Conservation (phyloP, 2,797 vertebrate species). For the Myripristis murdjan region DNA sequence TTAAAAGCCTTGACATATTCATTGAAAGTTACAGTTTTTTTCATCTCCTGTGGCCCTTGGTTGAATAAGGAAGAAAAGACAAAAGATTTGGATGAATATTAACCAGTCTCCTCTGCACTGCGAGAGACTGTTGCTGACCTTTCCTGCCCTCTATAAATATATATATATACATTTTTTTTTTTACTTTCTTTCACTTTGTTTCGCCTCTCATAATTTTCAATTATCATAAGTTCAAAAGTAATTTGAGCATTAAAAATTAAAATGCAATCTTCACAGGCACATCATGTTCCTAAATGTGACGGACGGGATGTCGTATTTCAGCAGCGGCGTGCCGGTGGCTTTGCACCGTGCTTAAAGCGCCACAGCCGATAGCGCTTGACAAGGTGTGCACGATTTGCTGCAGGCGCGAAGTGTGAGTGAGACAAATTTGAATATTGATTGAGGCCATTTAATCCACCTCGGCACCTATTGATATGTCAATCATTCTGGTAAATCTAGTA, state of each 20-base stretch:
- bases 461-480: conserved; percentile 75
- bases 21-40: conserved; percentile 68
- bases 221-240: conserved; percentile 25
- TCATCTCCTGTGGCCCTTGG: conserved; percentile 60
- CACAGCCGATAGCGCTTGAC: conserved; percentile 54
- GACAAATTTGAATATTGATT: conserved; percentile 79
- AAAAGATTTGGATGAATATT: conserved; percentile 68
- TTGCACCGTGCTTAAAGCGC: conserved; percentile 33
- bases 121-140: conserved; percentile 47
- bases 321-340: background rate
- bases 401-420: conserved; percentile 48
- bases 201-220: conserved; percentile 32
- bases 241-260: conserved; percentile 18
- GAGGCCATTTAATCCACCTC: conserved; percentile 71
- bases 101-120: conserved; percentile 37
- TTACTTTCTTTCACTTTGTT: conserved; percentile 5
- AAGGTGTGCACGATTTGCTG: conserved; percentile 49
- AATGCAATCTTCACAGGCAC: conserved; percentile 12
- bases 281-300: conserved; percentile 26
- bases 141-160: conserved; percentile 28
- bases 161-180: too few relatives aligned
- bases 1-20: conserved; percentile 78
- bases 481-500: conserved; percentile 71
- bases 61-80: conserved; percentile 67
- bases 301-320: conserved; percentile 30